A percentile compares a stretch with the other conserved stretches of the same genome.
phyloP scores from a whole-genome alignment of 2,888 invertebrate species.

The Euzophera pinguis region DNA sequence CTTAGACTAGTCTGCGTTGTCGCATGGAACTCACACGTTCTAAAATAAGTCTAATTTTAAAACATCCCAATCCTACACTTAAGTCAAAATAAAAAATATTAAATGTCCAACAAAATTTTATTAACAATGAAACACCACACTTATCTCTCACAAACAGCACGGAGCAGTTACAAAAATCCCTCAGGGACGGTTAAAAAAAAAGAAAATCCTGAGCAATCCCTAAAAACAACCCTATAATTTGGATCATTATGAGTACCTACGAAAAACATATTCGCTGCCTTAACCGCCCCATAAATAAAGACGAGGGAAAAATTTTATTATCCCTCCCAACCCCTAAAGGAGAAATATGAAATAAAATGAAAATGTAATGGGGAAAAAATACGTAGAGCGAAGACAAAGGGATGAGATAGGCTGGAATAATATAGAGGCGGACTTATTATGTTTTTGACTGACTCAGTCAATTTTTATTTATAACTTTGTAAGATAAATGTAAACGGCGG shows the following conservation, averaged over 20 bases:
- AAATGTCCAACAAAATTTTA: conserved; percentile 10
- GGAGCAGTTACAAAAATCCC: conserved; percentile 14
- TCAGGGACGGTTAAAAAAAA: conserved; percentile 22
- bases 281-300: conserved; percentile 74
- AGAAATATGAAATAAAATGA: conserved; percentile 80
- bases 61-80: no score
- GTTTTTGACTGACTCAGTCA: background rate
- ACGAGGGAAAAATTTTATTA: conserved; percentile 78
- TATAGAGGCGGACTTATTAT: conserved; percentile 35
- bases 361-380: conserved; percentile 80
- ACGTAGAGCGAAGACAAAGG: conserved; percentile 74
- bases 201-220: conserved; percentile 50
- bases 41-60: no score
- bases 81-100: no score
- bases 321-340: conserved; percentile 59
- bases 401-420: conserved; percentile 35
- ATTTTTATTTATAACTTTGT: no score
- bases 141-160: conserved; percentile 12
- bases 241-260: conserved; percentile 73
- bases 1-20: no score
- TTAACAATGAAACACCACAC: conserved; percentile 15
- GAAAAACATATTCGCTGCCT: conserved; percentile 74
- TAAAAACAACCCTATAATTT: conserved; percentile 72
- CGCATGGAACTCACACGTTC: no score
- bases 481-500: no score